Evolutionary conservation across 2,888 invertebrate species (phyloP), one percentile per base, ranked within the genome.

Genomic region (Anagyrus pseudococci): DNA sequence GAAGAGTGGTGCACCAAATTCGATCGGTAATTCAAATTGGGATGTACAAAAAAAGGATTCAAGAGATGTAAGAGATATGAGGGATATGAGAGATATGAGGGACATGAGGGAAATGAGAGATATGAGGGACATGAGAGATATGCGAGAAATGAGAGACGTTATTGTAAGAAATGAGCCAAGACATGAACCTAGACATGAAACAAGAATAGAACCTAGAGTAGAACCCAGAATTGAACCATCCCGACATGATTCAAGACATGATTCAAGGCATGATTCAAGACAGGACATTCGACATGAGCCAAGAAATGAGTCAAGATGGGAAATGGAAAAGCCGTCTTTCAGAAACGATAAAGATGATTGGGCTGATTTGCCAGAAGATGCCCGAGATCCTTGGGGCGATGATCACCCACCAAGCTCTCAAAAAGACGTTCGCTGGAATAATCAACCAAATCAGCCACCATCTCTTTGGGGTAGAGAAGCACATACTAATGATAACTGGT

Each of bases 301-400:
- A 2, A 62, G 73, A 73, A 26, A 66, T 25, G 72, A 75, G 44
- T 52, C 44, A 6, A 68, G 73, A 49, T 75, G 77, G 77, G 73
- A 73, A 8, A 57, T 49, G 17, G 70, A 69, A 19, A 70, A 72
- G 22, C 10, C 10, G 33, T 19, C 58, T 6, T 71, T 69, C 67
- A 68, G 67, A 69, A 60, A 48, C 1, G 77, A 78, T 2, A 77
- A 77, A 58, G 77, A 77, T 0, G 78, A 80, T 43, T 75, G 74
- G 72, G 71, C 72, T 41, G 80, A 80, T 66, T 68, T 81, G 22
- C 79, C 80, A 0, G 80, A 81, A 57, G 79, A 81, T 56, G 79
- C 80, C 2, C 72, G 73, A 56, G 80, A 80, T 71, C 80, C 80
- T 13, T 81, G 80, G 80, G 78, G 74, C 3, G 80, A 81, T 25